Conservation (phyloP, 35 echinoderm and acorn worm species). For the Lytechinus variegatus region DNA sequence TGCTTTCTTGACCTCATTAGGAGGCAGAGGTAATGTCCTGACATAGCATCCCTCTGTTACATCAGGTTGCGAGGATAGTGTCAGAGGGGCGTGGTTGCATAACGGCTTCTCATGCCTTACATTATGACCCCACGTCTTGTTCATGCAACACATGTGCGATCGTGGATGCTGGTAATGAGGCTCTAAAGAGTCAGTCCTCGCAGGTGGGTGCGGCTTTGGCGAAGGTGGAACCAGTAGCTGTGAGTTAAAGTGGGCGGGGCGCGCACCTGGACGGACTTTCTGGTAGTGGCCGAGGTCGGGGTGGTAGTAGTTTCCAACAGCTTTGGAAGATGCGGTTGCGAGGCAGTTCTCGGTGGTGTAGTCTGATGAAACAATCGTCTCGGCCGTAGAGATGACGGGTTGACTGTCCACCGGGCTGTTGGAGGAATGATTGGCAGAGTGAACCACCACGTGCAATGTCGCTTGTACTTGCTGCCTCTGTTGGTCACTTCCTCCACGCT, state of each 20-base stretch:
- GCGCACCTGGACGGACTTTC: conserved; percentile 55
- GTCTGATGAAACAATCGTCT: conserved; percentile 34
- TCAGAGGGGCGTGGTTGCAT: conserved; percentile 17
- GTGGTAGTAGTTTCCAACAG: conserved; percentile 48
- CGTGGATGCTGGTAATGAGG: conserved; percentile 43
- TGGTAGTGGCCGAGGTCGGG: conserved; percentile 53
- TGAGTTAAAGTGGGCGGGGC: conserved; percentile 33
- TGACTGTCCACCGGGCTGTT: neutral
- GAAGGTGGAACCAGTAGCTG: neutral
- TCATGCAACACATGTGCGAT: conserved; percentile 12
- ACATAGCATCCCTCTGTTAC: conserved; percentile 62
- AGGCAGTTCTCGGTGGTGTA: conserved; percentile 28
- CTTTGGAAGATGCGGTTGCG: neutral
- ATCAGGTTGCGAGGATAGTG: conserved; percentile 6
- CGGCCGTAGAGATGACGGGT: conserved; percentile 26
- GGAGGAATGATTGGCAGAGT: conserved; percentile 64
- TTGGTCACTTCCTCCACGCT: conserved; percentile 26
- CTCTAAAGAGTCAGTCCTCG: conserved; percentile 12
- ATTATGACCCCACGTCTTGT: conserved; percentile 44
- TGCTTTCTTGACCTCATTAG: conserved; percentile 30
- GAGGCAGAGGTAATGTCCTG: conserved; percentile 49
- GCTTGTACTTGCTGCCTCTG: conserved; percentile 71
- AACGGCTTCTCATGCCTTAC: conserved; percentile 34
- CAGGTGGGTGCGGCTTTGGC: neutral
- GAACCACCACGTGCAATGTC: conserved; percentile 73